Conservation (phyloP, 1,140 invertebrate species). For the Diprion similis region DNA sequence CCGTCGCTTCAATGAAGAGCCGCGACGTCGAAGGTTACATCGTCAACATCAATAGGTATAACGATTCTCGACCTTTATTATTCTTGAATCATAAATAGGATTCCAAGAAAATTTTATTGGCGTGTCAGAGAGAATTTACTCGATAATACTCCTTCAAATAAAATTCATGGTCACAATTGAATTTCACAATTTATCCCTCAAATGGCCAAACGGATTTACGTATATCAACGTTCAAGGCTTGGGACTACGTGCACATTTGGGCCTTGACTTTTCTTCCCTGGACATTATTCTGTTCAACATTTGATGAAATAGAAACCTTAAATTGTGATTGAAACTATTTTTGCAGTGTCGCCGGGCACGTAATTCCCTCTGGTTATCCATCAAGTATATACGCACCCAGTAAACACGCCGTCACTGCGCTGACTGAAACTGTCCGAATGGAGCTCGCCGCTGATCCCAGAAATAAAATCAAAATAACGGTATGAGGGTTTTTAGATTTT, state of each 20-base stretch:
- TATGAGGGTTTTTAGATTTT: constrained; percentile 52
- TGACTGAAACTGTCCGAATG: constrained; percentile 68
- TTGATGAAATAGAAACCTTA: too few species aligned
- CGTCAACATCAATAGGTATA: constrained; percentile 35
- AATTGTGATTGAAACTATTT: too few species aligned
- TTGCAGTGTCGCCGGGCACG: constrained; percentile 46
- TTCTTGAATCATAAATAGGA: constrained; percentile 12
- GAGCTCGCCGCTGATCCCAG: constrained; percentile 68
- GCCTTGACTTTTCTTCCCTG: too few species aligned
- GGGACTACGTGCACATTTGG: too few species aligned
- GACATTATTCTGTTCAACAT: too few species aligned
- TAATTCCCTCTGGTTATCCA: constrained; percentile 26
- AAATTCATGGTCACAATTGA: too few species aligned
- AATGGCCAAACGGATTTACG: too few species aligned
- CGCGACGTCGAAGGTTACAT: constrained; percentile 40
- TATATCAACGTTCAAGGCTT: too few species aligned
- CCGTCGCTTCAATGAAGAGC: constrained; percentile 58
- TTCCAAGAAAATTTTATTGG: neutral
- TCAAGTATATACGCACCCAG: constrained; percentile 67
- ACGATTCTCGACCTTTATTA: neutral
- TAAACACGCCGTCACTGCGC: constrained; percentile 74
- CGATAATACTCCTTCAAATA: too few species aligned
- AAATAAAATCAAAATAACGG: constrained; percentile 72
- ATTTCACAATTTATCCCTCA: too few species aligned
- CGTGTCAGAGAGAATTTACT: too few species aligned